Percentiles rank a stretch among this genome's conserved stretches.
These are phyloP conservation scores for Diabrotica balteata DNA, from an alignment of 2,888 invertebrate species.

Conservation along the genomic window DNA sequence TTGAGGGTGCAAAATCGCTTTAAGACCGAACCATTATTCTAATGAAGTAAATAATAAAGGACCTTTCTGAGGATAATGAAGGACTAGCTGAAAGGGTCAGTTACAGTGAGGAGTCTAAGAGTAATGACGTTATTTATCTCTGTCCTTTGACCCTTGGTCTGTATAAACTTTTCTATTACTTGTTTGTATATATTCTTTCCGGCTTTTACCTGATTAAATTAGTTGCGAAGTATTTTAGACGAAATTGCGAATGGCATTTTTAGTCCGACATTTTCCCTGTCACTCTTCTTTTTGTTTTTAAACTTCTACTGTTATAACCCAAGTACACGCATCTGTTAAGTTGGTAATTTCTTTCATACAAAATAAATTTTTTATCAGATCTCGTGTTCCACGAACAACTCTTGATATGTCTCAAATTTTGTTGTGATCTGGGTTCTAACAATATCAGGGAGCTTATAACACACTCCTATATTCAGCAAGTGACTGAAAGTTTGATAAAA, in stretches of 20 bases:
- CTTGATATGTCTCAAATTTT: too few relatives aligned
- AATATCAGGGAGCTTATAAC: too few relatives aligned
- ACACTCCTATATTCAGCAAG: too few relatives aligned
- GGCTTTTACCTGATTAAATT: constrained; percentile 38
- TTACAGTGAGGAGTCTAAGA: constrained; percentile 39
- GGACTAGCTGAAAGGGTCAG: constrained; percentile 44
- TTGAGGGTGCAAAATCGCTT: constrained; percentile 27
- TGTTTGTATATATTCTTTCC: constrained; percentile 25
- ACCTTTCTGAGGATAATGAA: constrained; percentile 45
- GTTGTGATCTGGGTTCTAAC: too few relatives aligned
- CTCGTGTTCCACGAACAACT: too few relatives aligned
- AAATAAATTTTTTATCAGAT: too few relatives aligned
- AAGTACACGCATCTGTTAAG: too few relatives aligned
- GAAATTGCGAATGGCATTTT: background rate
- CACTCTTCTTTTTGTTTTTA: too few relatives aligned
- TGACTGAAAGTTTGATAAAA: too few relatives aligned
- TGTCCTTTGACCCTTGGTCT: constrained; percentile 36
- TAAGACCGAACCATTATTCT: constrained; percentile 39
- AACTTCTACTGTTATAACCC: too few relatives aligned
- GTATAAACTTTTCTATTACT: constrained; percentile 19
- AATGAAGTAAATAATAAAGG: constrained; percentile 45
- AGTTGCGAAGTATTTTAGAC: constrained; percentile 3
- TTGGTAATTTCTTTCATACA: too few relatives aligned
- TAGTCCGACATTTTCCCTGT: too few relatives aligned
- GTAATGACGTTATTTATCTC: constrained; percentile 46